Evolutionary conservation across 2,797 vertebrate species (phyloP).

Genomic region (Scarus forsteni): DNA sequence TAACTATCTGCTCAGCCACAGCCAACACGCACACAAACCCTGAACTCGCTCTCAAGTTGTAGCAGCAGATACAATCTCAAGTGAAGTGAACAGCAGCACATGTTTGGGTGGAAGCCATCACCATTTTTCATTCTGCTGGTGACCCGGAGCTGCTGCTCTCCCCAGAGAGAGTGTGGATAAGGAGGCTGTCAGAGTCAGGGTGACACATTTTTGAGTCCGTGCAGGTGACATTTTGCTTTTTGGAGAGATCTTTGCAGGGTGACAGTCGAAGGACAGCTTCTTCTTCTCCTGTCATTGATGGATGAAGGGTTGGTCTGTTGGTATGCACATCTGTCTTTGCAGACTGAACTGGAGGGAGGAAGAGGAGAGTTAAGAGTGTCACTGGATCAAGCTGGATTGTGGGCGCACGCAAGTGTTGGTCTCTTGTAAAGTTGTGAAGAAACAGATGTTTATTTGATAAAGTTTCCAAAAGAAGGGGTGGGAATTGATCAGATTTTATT

Average conservation of each 20-base stretch:
- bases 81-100: slow-evolving; percentile 59
- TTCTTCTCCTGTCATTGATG: slow-evolving; percentile 44
- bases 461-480: slow-evolving; percentile 37
- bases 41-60: slow-evolving; percentile 28
- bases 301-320: slow-evolving; percentile 65
- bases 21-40: slow-evolving; percentile 35
- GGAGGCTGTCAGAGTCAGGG: slow-evolving; percentile 50
- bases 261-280: slow-evolving; percentile 43
- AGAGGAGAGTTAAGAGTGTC: slow-evolving; percentile 42
- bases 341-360: slow-evolving; percentile 35
- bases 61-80: slow-evolving; percentile 60
- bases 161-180: slow-evolving; percentile 55
- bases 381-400: slow-evolving; percentile 49
- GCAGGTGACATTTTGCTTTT: slow-evolving; percentile 58
- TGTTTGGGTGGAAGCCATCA: slow-evolving; percentile 56
- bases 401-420: slow-evolving; percentile 45
- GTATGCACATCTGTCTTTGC: slow-evolving; percentile 69
- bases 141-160: slow-evolving; percentile 52
- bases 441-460: slow-evolving; percentile 67
- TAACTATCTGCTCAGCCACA: slow-evolving; percentile 52
- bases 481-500: slow-evolving; percentile 10
- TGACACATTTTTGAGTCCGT: slow-evolving; percentile 67
- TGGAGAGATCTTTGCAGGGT: slow-evolving; percentile 59
- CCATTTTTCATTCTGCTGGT: slow-evolving; percentile 58
- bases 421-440: slow-evolving; percentile 55